Evolutionary conservation across 92 coral and sea anemone genomes (phyloP), one percentile per base, ranked within the genome.

Genomic region (Micromussa lordhowensis): DNA sequence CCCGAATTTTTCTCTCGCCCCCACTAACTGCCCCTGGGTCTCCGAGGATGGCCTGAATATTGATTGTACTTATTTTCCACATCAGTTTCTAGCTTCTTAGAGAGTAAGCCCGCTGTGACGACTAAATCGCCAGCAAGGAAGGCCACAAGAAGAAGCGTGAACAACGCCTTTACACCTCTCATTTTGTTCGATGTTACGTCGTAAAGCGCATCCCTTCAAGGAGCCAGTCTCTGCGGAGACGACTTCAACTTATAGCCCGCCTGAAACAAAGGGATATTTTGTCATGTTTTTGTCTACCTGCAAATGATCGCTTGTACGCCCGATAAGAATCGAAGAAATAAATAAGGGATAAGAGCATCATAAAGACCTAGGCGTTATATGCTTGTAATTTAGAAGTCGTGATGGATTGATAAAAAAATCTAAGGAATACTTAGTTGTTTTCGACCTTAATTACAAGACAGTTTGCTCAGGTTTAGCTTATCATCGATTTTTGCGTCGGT

Each of bases 271-370:
- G 48, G 48, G 70, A 24, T 64, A 64, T 64, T 64, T 64, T n/a
- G 11, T 64, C 70, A 26, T 9, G 30, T 64, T 64, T n/a, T 1
- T 40, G 7, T 3, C 15, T 12, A 61, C 68, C 31, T 64, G 70
- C 32, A 64, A 64, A 64, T 64, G 15, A 64, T n/a, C 70, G 3
- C 28, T 59, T n/a, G 10, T 8, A n/a, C 70, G 14, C 4, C 31
- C 30, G 70, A 64, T 64, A 64, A 64, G 70, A 26, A 64, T 64
- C 70, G 70, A 64, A 64, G 26, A 64, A 64, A 61, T 61, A 57
- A 57, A 57, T 61, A 21, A 22, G 16, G 16, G 16, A n/a, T 64
- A 21, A 59, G 68, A 9, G 1, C 28, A 59, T 11, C 26, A 13
- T 59, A 64, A n/a, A 64, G 3, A 64, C 3, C 13, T 10, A 15